Percentiles rank a stretch among this genome's conserved stretches.
These are phyloP conservation scores for Colostygia pectinataria DNA, from an alignment of 2,888 invertebrate genomes.

Conservation along the genomic window DNA sequence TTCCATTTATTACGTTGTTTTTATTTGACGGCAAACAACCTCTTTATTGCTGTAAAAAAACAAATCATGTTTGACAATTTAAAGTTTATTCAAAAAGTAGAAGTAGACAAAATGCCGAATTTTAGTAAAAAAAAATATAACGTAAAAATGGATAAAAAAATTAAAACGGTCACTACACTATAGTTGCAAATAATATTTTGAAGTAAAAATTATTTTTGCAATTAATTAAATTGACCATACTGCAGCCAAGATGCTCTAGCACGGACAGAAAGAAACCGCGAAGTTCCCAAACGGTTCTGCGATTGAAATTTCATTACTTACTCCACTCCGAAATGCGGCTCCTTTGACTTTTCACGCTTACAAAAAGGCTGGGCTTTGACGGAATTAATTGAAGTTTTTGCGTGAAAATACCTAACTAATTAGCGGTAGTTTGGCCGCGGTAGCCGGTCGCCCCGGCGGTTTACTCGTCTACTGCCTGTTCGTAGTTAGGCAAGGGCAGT, in stretches of 20 bases:
- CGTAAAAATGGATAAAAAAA: too few species aligned
- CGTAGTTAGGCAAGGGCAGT: conserved; percentile 7
- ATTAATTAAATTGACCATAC: too few species aligned
- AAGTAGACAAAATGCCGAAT: too few species aligned
- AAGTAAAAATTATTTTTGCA: too few species aligned
- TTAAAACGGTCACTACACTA: too few species aligned
- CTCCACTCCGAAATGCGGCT: conserved; percentile 49
- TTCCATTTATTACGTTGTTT: too few species aligned
- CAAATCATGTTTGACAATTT: too few species aligned
- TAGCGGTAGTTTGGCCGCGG: conserved; percentile 53
- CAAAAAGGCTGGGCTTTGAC: conserved; percentile 57
- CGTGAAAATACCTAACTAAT: conserved; percentile 68
- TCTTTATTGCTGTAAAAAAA: too few species aligned
- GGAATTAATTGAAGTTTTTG: conserved; percentile 72
- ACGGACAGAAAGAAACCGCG: conserved; percentile 38
- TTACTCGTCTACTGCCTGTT: conserved; percentile 23
- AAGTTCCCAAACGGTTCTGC: conserved; percentile 46
- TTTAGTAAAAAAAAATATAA: too few species aligned
- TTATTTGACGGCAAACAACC: too few species aligned
- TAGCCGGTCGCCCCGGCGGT: conserved; percentile 33
- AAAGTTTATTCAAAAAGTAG: too few species aligned
- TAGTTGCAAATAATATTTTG: too few species aligned
- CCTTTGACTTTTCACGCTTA: conserved; percentile 58
- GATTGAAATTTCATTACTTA: conserved; percentile 60
- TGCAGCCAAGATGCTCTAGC: conserved; percentile 34